A percentile compares a stretch with the other conserved stretches of the same genome.
These are phyloP conservation scores for Melanotaenia nigrans DNA, from an alignment of 2,797 vertebrate genomes.

Conservation along the genomic window DNA sequence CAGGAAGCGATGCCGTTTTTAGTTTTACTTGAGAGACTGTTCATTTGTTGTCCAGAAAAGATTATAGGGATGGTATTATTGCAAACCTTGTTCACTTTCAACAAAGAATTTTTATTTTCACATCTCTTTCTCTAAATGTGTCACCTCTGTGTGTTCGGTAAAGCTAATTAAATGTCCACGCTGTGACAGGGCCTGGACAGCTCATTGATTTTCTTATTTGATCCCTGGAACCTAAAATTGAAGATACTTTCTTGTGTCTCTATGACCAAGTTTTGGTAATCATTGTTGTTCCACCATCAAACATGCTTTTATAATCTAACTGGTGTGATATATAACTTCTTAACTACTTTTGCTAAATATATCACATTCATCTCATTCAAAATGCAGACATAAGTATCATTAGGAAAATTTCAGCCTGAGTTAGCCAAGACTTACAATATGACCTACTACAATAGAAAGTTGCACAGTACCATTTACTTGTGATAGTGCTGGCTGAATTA, in stretches of 20 bases:
- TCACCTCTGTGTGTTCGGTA: constrained; percentile 40
- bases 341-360: too few relatives aligned
- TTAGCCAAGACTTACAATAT: neutral
- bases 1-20: constrained; percentile 15
- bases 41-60: constrained; percentile 3
- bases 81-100: constrained; percentile 52
- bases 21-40: constrained; percentile 47
- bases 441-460: neutral
- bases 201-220: too few relatives aligned
- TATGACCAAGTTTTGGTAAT: too few relatives aligned
- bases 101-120: constrained; percentile 49
- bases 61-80: constrained; percentile 44
- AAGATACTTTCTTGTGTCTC: too few relatives aligned
- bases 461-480: neutral
- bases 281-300: too few relatives aligned
- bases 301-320: too few relatives aligned
- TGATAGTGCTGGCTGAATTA: neutral
- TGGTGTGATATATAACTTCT: too few relatives aligned
- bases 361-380: too few relatives aligned
- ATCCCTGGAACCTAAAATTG: too few relatives aligned
- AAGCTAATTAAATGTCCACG: constrained; percentile 50
- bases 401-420: neutral
- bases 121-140: constrained; percentile 37
- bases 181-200: too few relatives aligned
- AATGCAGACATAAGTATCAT: too few relatives aligned